phyloP scores from a whole-genome alignment of 2,113 vertebrate species.

The Prionailurus viverrinus region DNA sequence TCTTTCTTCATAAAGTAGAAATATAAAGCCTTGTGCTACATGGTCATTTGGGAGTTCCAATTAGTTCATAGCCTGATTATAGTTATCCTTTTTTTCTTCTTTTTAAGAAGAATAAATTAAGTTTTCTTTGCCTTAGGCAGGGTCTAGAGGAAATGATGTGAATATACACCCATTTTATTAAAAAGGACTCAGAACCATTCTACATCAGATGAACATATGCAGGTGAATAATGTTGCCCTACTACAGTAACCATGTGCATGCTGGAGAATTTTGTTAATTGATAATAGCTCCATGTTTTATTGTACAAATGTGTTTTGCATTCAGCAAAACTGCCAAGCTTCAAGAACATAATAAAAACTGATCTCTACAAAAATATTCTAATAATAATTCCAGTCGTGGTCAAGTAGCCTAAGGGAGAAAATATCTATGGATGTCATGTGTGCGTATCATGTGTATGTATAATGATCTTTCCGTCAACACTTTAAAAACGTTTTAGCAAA shows the following conservation, averaged over 20 bases:
- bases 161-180: background rate
- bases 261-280: background rate
- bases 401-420: background rate
- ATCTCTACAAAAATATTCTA: background rate
- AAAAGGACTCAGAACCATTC: background rate
- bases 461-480: background rate
- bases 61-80: background rate
- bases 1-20: slow-evolving; percentile 3
- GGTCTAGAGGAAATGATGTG: background rate
- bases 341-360: background rate
- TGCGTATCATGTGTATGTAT: background rate
- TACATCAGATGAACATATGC: background rate
- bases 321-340: background rate
- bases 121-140: background rate
- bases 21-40: background rate
- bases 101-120: slow-evolving; percentile 49
- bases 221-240: background rate
- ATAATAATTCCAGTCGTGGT: background rate
- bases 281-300: background rate
- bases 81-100: background rate
- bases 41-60: background rate
- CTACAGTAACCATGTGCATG: background rate
- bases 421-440: background rate
- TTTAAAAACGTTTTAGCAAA: background rate
- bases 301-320: background rate